Evolutionary conservation across 2,113 vertebrate genomes (phyloP), one percentile per base, ranked within the genome.

Genomic region (Hypomesus transpacificus): DNA sequence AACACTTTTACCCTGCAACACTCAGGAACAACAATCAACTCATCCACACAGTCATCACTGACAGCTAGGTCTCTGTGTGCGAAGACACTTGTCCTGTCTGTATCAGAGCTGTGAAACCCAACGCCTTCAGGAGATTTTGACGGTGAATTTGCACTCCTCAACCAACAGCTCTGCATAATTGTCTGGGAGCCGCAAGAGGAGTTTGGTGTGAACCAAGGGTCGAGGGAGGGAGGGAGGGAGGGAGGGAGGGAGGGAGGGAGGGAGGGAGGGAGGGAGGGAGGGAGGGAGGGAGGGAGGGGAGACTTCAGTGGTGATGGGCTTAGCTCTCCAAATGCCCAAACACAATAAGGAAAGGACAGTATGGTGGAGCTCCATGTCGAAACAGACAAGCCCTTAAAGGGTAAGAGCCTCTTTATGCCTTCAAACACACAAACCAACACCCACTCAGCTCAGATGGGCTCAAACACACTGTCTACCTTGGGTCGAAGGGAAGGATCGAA

Each of bases 361-460:
- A 86, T 82, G 58, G 79, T 61, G 22, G 59, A 14, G 68, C 70
- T 85, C 74, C 69, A 76, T 77, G 78, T 82, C 64, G 62, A 68
- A 54, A 59, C 31, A 31, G 54, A 16, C 16, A 8, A n/a, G n/a
- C 6, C 5, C 4, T 18, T 18, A 5, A 17, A 68, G 31, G 71
- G 78, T 71, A 66, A 76, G 69, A 81, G 84, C 81, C 60, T 34
- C 62, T 46, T 4, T 20, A 14, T 46, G 3, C 34, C 14, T 20
- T 16, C 65, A 16, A 52, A 20, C 65, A 14, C 31, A 51, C 65
- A 67, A 67, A 51, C 65, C 53, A 67, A 50, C 65, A 16, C 3
- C 16, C n/a, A 13, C 14, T 24, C 9, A 13, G 7, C 39, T 8
- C 39, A 46, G 39, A 13, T 11, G 1, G 39, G 39, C 39, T 34